Base-by-base conservation (phyloP, 2,797 vertebrate genomes). In the Antennarius maculatus region DNA sequence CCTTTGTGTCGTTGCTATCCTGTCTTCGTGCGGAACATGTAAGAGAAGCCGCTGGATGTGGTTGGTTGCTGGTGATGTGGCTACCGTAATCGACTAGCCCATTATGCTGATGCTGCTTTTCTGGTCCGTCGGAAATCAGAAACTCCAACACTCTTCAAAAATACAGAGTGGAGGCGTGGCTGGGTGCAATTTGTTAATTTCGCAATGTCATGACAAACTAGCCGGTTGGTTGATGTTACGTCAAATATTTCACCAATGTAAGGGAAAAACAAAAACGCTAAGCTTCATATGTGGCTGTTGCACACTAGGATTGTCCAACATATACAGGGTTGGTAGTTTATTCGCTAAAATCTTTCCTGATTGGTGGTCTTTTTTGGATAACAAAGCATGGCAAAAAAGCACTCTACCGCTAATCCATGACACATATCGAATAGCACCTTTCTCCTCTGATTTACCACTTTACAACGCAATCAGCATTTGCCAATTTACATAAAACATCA, bases 51-150 rank as follows among this genome's bases (percentile, higher is more conserved):
- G 67, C 9, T 28, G 17, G 50, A 53, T 61, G 61, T 53, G 64
- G 65, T 61, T 68, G 64, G 17, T 66, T 41, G 54, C 45, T 71
- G 76, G 53, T 74, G 68, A 69, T 58, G 69, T 55, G 48, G 61
- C 69, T 27, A 1, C 51, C 53, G 55, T 54, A 8, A 59, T 1
- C 28, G 54, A 54, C 76, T 37, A 43, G 58, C 76, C 54, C 65
- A 31, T 50, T 18, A 14, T 18, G 45, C 34, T 41, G 49, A 12
- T 54, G 77, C 27, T 55, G 28, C 18, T 45, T 88, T 85, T 77
- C 84, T 0, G 43, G 0, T 5, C 71, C 11, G 51, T 71, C 52
- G 67, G 69, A 71, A 8, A 51, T 52, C 1, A 13, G 1, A 45
- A 0, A 0, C 1, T 1, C 17, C 6, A 16, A 6, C 3, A 3